Evolutionary conservation across 1,140 invertebrate genomes (phyloP).

Genomic region (Meloidogyne exigua): DNA sequence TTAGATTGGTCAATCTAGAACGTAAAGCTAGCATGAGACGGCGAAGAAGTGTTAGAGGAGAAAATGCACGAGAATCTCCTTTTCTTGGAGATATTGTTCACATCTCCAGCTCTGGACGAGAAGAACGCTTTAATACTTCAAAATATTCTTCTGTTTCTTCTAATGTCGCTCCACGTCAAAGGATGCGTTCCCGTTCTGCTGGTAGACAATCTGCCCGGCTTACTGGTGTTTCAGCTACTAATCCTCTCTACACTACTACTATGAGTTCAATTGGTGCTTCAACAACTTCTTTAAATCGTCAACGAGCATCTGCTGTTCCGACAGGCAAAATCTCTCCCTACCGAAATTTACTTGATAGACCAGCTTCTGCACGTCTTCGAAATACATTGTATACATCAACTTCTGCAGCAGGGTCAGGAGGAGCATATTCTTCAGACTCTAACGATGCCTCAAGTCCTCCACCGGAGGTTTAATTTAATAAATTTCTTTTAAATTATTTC

Average conservation of each 20-base stretch:
- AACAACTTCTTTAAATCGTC: background rate
- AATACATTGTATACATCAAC: conserved; percentile 13
- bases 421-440: conserved; percentile 19
- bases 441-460: conserved; percentile 27
- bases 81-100: conserved; percentile 22
- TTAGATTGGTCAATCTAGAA: conserved; percentile 16
- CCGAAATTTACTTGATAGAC: conserved; percentile 13
- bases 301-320: conserved; percentile 6
- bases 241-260: conserved; percentile 16
- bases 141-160: conserved; percentile 24
- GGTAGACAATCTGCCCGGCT: conserved; percentile 25
- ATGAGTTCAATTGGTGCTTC: conserved; percentile 3
- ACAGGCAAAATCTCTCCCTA: conserved; percentile 18
- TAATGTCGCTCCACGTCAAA: conserved; percentile 17
- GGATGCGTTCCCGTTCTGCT: conserved; percentile 29
- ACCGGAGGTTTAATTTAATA: conserved; percentile 8
- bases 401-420: background rate
- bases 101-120: conserved; percentile 11
- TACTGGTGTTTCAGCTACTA: conserved; percentile 12
- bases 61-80: conserved; percentile 9
- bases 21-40: conserved; percentile 17
- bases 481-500: background rate
- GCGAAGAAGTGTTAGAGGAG: background rate
- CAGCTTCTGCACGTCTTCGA: conserved; percentile 3
- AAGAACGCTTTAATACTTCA: conserved; percentile 23